Conservation (phyloP, 2,797 vertebrate genomes). For the Dromococcyx pavoninus region DNA sequence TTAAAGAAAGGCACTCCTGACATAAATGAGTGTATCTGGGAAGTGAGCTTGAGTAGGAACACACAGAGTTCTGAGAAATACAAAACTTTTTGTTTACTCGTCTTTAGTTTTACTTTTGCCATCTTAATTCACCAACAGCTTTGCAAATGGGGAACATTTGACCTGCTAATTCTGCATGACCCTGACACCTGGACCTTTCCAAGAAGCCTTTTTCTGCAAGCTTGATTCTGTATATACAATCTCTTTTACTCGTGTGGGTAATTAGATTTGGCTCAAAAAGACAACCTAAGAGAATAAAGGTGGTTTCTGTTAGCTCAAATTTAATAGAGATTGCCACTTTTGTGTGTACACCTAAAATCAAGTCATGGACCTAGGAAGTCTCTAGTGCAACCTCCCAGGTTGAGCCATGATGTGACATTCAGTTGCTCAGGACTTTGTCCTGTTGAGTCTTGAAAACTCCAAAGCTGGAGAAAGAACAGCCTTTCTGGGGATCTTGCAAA, state of each 20-base stretch:
- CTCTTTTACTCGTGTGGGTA: neutral
- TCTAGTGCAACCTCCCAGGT: neutral
- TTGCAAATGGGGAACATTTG: accelerated
- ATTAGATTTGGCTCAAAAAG: neutral
- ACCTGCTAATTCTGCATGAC: neutral
- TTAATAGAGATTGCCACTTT: neutral
- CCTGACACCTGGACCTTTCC: neutral
- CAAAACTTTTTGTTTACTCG: neutral
- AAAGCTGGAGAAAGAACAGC: neutral
- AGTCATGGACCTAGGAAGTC: neutral
- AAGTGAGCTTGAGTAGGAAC: neutral
- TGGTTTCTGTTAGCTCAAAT: neutral
- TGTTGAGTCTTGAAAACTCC: neutral
- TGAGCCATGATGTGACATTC: neutral
- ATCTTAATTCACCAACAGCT: neutral
- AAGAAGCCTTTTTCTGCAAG: neutral
- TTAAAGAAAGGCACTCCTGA: neutral
- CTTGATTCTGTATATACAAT: neutral
- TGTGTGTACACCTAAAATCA: neutral
- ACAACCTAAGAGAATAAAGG: neutral
- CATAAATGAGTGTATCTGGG: neutral
- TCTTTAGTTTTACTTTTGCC: neutral
- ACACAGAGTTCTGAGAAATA: neutral
- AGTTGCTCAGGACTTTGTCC: neutral
- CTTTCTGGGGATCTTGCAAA: neutral